Evolutionary conservation across 1,140 invertebrate genomes (phyloP), one percentile per base, ranked within the genome.

Genomic region (Drosophila dunni): DNA sequence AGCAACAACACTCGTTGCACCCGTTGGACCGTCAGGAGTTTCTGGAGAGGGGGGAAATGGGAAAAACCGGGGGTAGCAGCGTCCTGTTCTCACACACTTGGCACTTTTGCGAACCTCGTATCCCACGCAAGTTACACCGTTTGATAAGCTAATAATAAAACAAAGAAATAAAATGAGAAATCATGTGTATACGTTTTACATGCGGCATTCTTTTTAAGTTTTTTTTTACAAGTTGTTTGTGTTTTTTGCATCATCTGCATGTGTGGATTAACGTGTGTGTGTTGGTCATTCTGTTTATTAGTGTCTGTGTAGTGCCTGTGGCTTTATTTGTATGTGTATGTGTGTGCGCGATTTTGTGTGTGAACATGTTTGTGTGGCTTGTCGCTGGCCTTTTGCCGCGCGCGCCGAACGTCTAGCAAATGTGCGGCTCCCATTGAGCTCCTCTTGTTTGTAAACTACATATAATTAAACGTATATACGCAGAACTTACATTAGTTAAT

Each of bases 381-480:
- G 82, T 75, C 58, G 58, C 48, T 75, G 38, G 53, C 42, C 61
- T 78, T 85, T 85, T 85, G 67, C 83, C 83, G 82, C 82, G 82
- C 81, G 67, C 82, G 64, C 71, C 9, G 9, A 36, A 36, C 51
- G 17, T 13, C 2, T 11, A 57, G 4, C 13, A 13, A 17, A 53
- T 20, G 9, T n/a, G 9, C 13, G 10, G 2, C 29, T 53, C 7
- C 29, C 3, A 9, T 36, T 53, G n/a, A 7, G 33, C n/a, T 53
- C 7, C 8, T 8, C 3, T 53, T 3, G n/a, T 13, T 36, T 3
- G 6, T 3, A 13, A 29, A 29, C 24, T 29, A 36, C 8, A 13
- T 33, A 1, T 13, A 8, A n/a, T 15, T 8, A 2, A 53, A 36
- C 1, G n/a, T 1, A 24, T 11, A 17, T 24, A 34, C 13, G 11